Base-by-base conservation (phyloP, 2,113 vertebrate genomes). In the Prionailurus bengalensis region DNA sequence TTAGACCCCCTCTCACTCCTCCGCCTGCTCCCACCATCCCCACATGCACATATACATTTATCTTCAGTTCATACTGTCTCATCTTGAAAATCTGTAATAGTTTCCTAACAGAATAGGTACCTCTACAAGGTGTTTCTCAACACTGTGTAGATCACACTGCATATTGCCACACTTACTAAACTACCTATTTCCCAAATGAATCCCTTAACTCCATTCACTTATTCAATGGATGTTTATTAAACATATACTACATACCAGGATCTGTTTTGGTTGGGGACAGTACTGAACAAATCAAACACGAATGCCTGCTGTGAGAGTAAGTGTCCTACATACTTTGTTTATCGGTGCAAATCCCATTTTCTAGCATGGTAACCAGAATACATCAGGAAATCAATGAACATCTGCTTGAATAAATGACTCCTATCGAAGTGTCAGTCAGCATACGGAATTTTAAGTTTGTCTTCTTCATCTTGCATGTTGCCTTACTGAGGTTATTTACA, bases 1-100 rank as follows among this genome's bases (percentile, higher is more conserved):
- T 7, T 7, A 63, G 33, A 76, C 13, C 3, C 7, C 5, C 29
- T 25, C 13, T 71, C n/a, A 4, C 11, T 14, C 3, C 27, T 74
- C 58, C 1, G 6, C 7, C 25, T 19, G 66, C 1, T 1, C 17
- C 27, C 21, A 13, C 23, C 9, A 15, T 1, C 61, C 29, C 13
- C 53, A 51, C 23, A 55, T 3, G 6, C 39, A 92, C 21, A 29
- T 17, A 61, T 14, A n/a, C 14, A 70, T 39, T 53, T 58, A 80
- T 42, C 58, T 95, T 65, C 51, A 53, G 45, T 19, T 79, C 42
- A 68, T 70, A 23, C 4, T 51, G 19, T 51, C 48, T 51, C 68
- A 39, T 16, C 25, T 81, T 91, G 13, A 81, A 53, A 74, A 65
- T 31, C 1, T 87, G 23, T 55, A 36, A 11, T 36, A 48, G 31